Percentiles rank a stretch among this genome's conserved stretches.
These are phyloP conservation scores for Xyrauchen texanus DNA, from an alignment of 2,113 vertebrate species.

Conservation along the genomic window DNA sequence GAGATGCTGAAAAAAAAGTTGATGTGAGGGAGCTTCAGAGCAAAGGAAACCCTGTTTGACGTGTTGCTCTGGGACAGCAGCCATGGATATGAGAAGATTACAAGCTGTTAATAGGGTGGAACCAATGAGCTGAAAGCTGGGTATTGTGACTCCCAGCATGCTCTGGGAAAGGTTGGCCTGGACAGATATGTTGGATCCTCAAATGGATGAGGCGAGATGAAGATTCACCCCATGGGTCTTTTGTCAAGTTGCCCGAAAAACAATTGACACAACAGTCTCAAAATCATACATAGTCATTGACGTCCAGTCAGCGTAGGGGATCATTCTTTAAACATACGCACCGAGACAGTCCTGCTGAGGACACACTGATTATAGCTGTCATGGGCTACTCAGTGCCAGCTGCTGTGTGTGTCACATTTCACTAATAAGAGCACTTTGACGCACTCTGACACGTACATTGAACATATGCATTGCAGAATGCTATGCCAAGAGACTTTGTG, in stretches of 20 bases:
- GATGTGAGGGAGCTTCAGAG: constrained; percentile 34
- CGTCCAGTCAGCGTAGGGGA: constrained; percentile 69
- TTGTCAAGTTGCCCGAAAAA: constrained; percentile 69
- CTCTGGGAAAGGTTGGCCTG: constrained; percentile 85
- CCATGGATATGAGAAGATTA: constrained; percentile 93
- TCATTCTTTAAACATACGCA: constrained; percentile 49
- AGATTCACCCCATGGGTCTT: constrained; percentile 65
- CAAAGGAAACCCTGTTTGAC: constrained; percentile 39
- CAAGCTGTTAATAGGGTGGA: constrained; percentile 98
- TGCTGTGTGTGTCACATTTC: constrained; percentile 58
- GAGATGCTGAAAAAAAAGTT: constrained; percentile 1
- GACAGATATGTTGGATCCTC: constrained; percentile 80
- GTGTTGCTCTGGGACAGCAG: constrained; percentile 58
- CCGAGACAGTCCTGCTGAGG: constrained; percentile 31
- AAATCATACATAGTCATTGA: constrained; percentile 64
- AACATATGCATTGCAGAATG: constrained; percentile 42
- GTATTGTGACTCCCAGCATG: constrained; percentile 80
- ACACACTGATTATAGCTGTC: constrained; percentile 56
- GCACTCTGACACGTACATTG: constrained; percentile 39
- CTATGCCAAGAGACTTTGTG: constrained; percentile 6
- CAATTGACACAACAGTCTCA: constrained; percentile 55
- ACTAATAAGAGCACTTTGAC: constrained; percentile 57
- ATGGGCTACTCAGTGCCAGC: constrained; percentile 53
- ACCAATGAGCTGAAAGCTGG: constrained; percentile 84
- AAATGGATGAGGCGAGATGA: constrained; percentile 66